phyloP scores from a whole-genome alignment of 2,797 vertebrate genomes.

The Tinamus major region DNA sequence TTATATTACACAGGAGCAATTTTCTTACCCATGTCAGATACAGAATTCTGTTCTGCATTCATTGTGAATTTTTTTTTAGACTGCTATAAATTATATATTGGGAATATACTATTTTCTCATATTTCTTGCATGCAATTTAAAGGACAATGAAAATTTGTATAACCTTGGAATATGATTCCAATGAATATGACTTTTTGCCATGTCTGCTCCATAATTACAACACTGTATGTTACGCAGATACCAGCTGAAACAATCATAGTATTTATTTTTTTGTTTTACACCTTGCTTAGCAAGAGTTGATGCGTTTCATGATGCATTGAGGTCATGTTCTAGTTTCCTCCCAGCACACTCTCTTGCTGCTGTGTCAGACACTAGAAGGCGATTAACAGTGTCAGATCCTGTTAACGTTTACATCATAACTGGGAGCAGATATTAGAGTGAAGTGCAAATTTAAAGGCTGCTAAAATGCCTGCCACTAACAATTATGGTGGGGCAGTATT shows the following conservation, averaged over 20 bases:
- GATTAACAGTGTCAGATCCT: conserved; percentile 59
- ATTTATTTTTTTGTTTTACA: conserved; percentile 24
- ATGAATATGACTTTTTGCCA: not conserved
- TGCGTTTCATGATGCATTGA: conserved; percentile 55
- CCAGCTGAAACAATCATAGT: conserved; percentile 1
- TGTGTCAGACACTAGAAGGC: not conserved
- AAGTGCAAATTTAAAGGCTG: conserved; percentile 77
- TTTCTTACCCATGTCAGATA: not conserved
- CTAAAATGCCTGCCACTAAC: conserved; percentile 82
- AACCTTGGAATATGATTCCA: conserved; percentile 30
- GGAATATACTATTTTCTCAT: conserved; percentile 9
- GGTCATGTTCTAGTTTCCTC: conserved; percentile 39
- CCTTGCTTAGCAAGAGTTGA: not conserved
- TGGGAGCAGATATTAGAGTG: conserved; percentile 59
- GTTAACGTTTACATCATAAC: conserved; percentile 72
- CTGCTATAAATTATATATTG: conserved; percentile 13
- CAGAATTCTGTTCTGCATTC: not conserved
- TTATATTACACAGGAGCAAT: not conserved
- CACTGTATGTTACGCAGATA: not conserved
- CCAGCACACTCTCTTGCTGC: not conserved
- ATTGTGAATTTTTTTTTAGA: not conserved
- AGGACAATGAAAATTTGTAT: not conserved
- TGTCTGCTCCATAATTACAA: not conserved
- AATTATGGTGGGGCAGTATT: conserved; percentile 77
- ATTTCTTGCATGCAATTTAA: conserved; percentile 11